Conservation (phyloP, 2,113 vertebrate species). For the Ochotona curzoniae region DNA sequence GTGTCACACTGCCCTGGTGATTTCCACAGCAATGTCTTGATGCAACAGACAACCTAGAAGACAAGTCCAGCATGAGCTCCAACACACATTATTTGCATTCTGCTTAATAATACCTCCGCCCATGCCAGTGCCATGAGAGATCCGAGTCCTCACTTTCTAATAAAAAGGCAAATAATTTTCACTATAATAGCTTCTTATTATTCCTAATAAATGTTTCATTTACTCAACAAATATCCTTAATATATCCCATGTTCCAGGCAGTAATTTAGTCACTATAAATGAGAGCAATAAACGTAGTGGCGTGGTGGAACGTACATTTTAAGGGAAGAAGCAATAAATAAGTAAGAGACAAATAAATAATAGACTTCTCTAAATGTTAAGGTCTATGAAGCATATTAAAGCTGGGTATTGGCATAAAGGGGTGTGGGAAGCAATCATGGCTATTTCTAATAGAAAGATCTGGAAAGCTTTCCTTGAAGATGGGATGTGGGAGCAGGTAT, state of each 20-base stretch:
- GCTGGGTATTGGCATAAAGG: not conserved
- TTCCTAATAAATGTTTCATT: conserved; percentile 70
- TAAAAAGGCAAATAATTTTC: conserved; percentile 50
- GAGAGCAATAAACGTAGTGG: conserved; percentile 60
- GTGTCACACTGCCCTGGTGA: not conserved
- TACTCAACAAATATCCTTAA: conserved; percentile 58
- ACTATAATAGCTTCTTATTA: conserved; percentile 56
- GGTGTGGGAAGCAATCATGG: no score
- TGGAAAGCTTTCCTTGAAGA: not conserved
- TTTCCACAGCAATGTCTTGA: not conserved
- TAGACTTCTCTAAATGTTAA: not conserved
- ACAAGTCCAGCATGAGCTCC: not conserved
- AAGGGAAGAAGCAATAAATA: conserved; percentile 63
- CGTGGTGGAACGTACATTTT: conserved; percentile 47
- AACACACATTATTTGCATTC: fast-evolving
- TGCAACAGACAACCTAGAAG: not conserved
- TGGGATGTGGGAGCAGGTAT: not conserved
- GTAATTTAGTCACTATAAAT: conserved; percentile 63
- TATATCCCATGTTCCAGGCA: conserved; percentile 37
- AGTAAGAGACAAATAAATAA: conserved; percentile 62
- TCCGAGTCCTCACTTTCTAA: not conserved
- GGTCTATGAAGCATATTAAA: conserved; percentile 7
- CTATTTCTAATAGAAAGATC: not conserved
- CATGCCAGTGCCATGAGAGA: not conserved
- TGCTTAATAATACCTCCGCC: not conserved